phyloP scores from a whole-genome alignment of 2,888 invertebrate species.

The Clitarchus hookeri region DNA sequence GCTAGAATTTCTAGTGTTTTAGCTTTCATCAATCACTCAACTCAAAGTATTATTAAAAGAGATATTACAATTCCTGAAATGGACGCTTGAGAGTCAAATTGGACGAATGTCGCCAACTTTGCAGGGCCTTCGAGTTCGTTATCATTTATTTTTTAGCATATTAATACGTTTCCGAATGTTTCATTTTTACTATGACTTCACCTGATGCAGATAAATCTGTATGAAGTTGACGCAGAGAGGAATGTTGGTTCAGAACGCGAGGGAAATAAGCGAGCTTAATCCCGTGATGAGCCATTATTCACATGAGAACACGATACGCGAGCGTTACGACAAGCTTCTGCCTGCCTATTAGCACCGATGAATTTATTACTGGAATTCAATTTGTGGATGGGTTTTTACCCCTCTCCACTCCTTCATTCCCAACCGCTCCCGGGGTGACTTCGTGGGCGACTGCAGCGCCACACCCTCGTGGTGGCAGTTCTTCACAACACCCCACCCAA shows the following conservation, averaged over 20 bases:
- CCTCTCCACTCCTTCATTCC: too few species aligned
- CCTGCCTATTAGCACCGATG: background rate
- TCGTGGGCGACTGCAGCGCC: background rate
- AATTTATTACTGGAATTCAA: slow-evolving; percentile 25
- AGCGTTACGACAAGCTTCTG: background rate
- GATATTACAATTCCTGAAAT: too few species aligned
- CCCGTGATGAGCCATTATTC: background rate
- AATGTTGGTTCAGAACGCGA: background rate
- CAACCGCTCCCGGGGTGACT: background rate
- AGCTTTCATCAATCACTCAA: too few species aligned
- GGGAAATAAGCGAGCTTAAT: background rate
- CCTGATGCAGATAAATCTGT: background rate
- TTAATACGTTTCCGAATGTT: too few species aligned
- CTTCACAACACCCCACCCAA: slow-evolving; percentile 15
- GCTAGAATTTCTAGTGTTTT: too few species aligned
- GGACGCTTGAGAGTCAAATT: too few species aligned
- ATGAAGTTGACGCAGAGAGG: background rate
- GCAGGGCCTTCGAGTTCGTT: too few species aligned
- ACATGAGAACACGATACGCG: background rate
- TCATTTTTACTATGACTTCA: too few species aligned
- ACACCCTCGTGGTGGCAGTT: background rate
- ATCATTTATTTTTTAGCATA: too few species aligned
- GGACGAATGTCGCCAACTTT: too few species aligned
- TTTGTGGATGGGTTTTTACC: slow-evolving; percentile 20
- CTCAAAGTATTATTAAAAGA: too few species aligned